Evolutionary conservation across 2,888 invertebrate species (phyloP), one percentile per base, ranked within the genome.

Genomic region (Sinohyriopsis cumingii): DNA sequence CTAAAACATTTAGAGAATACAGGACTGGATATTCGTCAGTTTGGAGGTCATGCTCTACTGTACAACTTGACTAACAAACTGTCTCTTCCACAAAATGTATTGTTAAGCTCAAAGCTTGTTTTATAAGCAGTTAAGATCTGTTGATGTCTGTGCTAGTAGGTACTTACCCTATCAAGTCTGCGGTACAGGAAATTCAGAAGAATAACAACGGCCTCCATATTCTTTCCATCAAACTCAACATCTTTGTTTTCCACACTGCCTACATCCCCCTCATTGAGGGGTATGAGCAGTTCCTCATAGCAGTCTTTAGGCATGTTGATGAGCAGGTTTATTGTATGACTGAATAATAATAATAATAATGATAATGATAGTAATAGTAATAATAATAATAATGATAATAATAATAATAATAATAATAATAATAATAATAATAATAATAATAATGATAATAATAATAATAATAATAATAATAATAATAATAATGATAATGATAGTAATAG

Each of bases 241-340:
- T 88, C 87, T 69, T 87, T 86, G 69, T 84, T 85, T 55, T 88
- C 87, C 5, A 84, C 65, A 5, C 84, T 84, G 45, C 75, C 75
- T 9, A 84, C 81, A 68, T 91, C 89, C 53, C 90, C 91, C 65
- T 92, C 90, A 56, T 91, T 91, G 65, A 93, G 87, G 9, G 92
- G 91, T 4, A 92, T 93, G 63, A 95, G 92, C 54, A 97, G 90
- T 84, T 94, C 93, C 67, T 92, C 92, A 84, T 94, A 95, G 88
- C 94, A 94, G 69, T 91, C 92, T 28, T 92, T 91, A n/a, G 96
- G 96, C 80, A 97, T 93, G 88, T 95, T 94, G 61, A 95, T 95
- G 76, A 98, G 91, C 81, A 97, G 91, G 91, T 97, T 95, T 15
- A 95, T 93, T 74, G 95, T 93, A 90, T 97, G 94, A 82, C 94